Percentiles rank a stretch among this genome's conserved stretches.
Conservation (phyloP, 2,797 vertebrate genomes). For the Ceyx erithaca region DNA sequence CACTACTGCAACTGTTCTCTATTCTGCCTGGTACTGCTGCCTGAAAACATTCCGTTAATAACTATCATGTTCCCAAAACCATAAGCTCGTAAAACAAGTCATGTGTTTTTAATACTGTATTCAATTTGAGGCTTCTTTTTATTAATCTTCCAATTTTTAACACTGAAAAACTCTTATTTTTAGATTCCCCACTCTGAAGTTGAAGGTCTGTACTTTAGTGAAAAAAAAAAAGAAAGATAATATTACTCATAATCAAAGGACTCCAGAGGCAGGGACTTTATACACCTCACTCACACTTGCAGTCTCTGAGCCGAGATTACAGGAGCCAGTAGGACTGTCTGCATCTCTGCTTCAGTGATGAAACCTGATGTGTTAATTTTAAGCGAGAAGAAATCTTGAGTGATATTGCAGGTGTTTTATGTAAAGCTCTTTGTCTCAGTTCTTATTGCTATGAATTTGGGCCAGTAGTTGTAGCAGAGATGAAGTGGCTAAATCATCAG, state of each 20-base stretch:
- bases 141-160: background rate
- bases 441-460: constrained; percentile 6
- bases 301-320: background rate
- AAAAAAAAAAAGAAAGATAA: background rate
- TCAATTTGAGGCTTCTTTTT: constrained; percentile 7
- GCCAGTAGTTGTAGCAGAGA: background rate
- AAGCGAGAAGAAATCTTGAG: background rate
- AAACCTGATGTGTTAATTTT: background rate
- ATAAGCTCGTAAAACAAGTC: background rate
- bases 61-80: background rate
- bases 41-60: background rate
- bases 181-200: background rate
- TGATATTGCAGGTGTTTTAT: background rate
- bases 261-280: background rate
- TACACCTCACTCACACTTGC: background rate
- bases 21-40: background rate
- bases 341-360: background rate
- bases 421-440: background rate
- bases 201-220: background rate
- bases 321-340: background rate
- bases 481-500: constrained; percentile 9
- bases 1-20: background rate
- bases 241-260: background rate
- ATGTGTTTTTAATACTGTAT: background rate
- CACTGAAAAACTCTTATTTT: background rate